phyloP scores from a whole-genome alignment of 2,888 invertebrate genomes.

The Tetragonula carbonaria region DNA sequence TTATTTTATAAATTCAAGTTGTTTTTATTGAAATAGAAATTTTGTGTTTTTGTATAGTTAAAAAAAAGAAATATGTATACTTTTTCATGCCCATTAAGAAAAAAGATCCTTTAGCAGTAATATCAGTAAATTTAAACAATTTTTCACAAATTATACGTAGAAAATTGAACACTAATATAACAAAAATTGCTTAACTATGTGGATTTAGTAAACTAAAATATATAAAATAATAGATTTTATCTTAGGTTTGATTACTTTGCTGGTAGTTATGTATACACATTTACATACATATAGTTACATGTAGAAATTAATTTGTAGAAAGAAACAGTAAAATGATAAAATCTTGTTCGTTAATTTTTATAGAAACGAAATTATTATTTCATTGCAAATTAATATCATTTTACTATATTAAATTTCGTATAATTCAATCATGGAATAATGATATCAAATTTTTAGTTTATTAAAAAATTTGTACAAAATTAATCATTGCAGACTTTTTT shows the following conservation, averaged over 20 bases:
- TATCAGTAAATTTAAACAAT: constrained; percentile 40
- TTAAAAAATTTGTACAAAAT: constrained; percentile 44
- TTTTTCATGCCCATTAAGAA: constrained; percentile 34
- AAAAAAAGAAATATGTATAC: constrained; percentile 26
- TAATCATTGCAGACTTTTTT: constrained; percentile 40
- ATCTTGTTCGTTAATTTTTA: constrained; percentile 43
- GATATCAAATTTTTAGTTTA: constrained; percentile 37
- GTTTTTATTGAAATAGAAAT: constrained; percentile 34
- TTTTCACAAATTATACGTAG: constrained; percentile 53
- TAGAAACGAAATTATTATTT: constrained; percentile 40
- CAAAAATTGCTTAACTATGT: constrained; percentile 43
- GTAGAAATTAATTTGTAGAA: constrained; percentile 51
- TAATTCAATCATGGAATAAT: constrained; percentile 23
- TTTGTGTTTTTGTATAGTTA: constrained; percentile 32
- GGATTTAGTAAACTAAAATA: constrained; percentile 47
- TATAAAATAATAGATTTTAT: constrained; percentile 46
- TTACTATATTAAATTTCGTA: constrained; percentile 44
- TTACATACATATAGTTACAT: constrained; percentile 34
- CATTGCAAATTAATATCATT: constrained; percentile 36
- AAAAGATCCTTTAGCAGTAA: constrained; percentile 42
- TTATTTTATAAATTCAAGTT: constrained; percentile 46
- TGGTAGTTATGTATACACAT: constrained; percentile 30
- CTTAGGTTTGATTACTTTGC: constrained; percentile 52
- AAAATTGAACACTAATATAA: constrained; percentile 33
- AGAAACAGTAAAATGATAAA: constrained; percentile 23